These are phyloP conservation scores for Ageneiosus marmoratus DNA, from an alignment of 2,113 vertebrate genomes.

Conservation along the genomic window DNA sequence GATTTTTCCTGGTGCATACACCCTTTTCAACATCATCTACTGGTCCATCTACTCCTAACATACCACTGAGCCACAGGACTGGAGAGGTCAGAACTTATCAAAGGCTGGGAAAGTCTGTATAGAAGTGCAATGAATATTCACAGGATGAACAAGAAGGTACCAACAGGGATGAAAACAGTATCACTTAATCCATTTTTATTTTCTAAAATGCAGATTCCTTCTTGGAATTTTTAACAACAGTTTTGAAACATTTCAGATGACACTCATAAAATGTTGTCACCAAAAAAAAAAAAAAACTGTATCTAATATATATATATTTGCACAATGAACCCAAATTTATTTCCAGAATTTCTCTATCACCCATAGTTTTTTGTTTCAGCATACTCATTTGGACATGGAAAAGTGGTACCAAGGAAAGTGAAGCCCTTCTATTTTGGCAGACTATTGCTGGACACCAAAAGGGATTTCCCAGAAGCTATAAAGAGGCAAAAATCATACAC, in stretches of 20 bases:
- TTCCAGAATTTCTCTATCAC: too few relatives aligned
- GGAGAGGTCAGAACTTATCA: background rate
- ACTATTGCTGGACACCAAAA: too few relatives aligned
- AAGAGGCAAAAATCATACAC: too few relatives aligned
- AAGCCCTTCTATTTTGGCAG: too few relatives aligned
- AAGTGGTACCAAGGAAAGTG: too few relatives aligned
- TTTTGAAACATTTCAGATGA: background rate
- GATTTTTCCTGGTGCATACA: slow-evolving; percentile 92
- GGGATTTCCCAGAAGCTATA: too few relatives aligned
- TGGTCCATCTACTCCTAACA: slow-evolving; percentile 95
- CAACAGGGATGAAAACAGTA: background rate
- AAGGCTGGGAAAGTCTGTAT: background rate
- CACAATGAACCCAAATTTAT: too few relatives aligned
- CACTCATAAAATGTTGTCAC: too few relatives aligned
- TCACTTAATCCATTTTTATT: background rate
- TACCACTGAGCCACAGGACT: background rate
- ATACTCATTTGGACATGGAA: too few relatives aligned
- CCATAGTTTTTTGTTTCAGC: too few relatives aligned
- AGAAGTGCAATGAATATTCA: background rate
- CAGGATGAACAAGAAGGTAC: background rate
- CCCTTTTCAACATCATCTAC: slow-evolving; percentile 97
- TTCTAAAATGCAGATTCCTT: background rate
- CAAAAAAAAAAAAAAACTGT: too few relatives aligned
- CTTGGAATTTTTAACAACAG: background rate
- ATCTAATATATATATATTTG: too few relatives aligned